Evolutionary conservation across 2,888 invertebrate species (phyloP).

Genomic region (Tricholauxania praeusta): DNA sequence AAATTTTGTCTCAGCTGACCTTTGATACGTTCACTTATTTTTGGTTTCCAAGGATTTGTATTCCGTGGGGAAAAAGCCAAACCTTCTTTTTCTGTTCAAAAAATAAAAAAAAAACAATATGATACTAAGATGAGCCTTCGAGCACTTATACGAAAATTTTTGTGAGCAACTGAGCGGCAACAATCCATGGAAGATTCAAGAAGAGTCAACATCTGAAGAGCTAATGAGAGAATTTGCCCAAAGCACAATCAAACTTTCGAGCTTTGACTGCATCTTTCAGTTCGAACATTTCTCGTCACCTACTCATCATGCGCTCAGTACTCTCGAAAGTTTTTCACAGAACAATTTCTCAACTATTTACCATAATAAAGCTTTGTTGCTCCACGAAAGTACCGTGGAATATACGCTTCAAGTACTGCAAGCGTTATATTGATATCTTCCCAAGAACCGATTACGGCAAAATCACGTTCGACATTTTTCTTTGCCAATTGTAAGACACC

Average conservation of each 20-base stretch:
- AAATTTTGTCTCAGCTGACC: conserved; percentile 49
- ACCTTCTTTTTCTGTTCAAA: conserved; percentile 37
- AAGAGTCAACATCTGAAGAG: no score
- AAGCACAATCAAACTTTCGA: no score
- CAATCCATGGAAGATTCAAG: no score
- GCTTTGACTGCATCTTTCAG: neutral
- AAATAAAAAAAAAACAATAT: neutral
- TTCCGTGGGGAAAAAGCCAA: conserved; percentile 47
- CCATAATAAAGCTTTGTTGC: conserved; percentile 82
- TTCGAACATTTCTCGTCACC: neutral
- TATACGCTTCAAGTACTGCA: conserved; percentile 82
- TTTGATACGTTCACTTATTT: conserved; percentile 49
- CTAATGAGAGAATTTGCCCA: no score
- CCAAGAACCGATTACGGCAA: conserved; percentile 86
- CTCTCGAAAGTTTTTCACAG: neutral
- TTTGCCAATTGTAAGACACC: conserved; percentile 85
- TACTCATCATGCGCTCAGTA: no score
- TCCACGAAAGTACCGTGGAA: conserved; percentile 81
- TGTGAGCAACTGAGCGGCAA: no score
- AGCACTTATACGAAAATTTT: neutral
- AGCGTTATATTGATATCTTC: conserved; percentile 87
- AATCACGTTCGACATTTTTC: conserved; percentile 83
- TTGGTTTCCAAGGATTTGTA: conserved; percentile 55
- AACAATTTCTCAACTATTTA: conserved; percentile 65
- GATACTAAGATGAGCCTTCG: neutral